These are phyloP conservation scores for Spicauda simplicius DNA, from an alignment of 2,888 invertebrate genomes.

Conservation along the genomic window DNA sequence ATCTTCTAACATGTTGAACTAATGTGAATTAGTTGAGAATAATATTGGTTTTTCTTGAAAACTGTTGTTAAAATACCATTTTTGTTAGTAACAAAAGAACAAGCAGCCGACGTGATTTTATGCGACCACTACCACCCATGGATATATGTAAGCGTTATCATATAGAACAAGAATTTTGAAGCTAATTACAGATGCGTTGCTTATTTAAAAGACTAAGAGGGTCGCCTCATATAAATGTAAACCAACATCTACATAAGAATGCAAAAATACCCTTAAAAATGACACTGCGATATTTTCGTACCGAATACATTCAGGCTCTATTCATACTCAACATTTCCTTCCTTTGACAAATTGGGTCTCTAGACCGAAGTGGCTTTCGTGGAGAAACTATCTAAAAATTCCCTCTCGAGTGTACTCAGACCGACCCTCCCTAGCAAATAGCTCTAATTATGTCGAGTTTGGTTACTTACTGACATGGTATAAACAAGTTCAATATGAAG, in stretches of 20 bases:
- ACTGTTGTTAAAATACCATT: no score
- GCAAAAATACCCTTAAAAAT: neutral
- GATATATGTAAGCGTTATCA: no score
- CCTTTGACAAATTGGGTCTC: conserved; percentile 21
- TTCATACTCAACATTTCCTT: conserved; percentile 4
- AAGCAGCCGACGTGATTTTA: no score
- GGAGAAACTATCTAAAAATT: conserved; percentile 16
- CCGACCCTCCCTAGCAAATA: conserved; percentile 16
- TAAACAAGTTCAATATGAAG: neutral
- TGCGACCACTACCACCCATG: no score
- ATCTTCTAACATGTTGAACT: no score
- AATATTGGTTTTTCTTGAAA: no score
- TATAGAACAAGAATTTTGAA: no score
- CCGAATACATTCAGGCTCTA: neutral
- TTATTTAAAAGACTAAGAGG: no score
- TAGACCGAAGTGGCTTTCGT: neutral
- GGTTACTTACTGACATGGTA: neutral
- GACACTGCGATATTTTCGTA: neutral
- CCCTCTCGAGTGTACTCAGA: conserved; percentile 3
- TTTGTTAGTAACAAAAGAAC: no score
- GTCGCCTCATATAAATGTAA: no score
- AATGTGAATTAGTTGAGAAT: no score
- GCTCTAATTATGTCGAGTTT: conserved; percentile 12
- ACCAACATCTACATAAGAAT: neutral
- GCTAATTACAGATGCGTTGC: no score